phyloP scores from a whole-genome alignment of 2,888 invertebrate species.

The Drosophila ezoana region DNA sequence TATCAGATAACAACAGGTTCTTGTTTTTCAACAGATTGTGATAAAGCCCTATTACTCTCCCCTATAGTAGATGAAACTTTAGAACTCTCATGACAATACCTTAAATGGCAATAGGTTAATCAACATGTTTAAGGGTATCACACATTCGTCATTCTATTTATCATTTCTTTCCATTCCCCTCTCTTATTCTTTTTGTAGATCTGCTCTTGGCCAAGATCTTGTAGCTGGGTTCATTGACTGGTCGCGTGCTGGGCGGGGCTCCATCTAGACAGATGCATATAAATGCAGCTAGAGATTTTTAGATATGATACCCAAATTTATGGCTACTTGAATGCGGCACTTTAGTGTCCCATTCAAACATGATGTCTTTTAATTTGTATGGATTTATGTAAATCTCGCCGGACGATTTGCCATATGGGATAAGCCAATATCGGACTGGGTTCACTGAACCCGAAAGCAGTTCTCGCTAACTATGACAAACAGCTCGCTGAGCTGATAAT shows the following conservation, averaged over 20 bases:
- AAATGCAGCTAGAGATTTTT: conserved; percentile 44
- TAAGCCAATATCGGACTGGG: conserved; percentile 6
- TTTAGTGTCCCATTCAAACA: conserved; percentile 35
- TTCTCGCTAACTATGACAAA: conserved; percentile 36
- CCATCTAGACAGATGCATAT: neutral
- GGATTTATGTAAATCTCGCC: conserved; percentile 60
- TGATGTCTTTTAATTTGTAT: conserved; percentile 59
- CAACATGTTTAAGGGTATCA: neutral
- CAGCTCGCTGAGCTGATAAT: conserved; percentile 43
- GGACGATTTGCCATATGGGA: conserved; percentile 15
- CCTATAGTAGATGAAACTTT: too few species aligned
- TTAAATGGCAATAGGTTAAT: too few species aligned
- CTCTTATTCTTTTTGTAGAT: conserved; percentile 3
- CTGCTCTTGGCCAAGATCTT: conserved; percentile 41
- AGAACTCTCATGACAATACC: too few species aligned
- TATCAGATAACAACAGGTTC: too few species aligned
- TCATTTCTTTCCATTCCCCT: too few species aligned
- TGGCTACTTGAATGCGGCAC: conserved; percentile 61
- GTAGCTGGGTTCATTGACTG: conserved; percentile 44
- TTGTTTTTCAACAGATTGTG: too few species aligned
- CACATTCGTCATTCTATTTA: neutral
- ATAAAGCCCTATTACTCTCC: too few species aligned
- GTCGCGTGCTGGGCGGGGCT: neutral
- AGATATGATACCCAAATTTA: conserved; percentile 63
- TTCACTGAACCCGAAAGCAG: conserved; percentile 37